A percentile compares a stretch with the other conserved stretches of the same genome.
phyloP scores from a whole-genome alignment of 2,797 vertebrate genomes.

The Philypnodon macrostomus region DNA sequence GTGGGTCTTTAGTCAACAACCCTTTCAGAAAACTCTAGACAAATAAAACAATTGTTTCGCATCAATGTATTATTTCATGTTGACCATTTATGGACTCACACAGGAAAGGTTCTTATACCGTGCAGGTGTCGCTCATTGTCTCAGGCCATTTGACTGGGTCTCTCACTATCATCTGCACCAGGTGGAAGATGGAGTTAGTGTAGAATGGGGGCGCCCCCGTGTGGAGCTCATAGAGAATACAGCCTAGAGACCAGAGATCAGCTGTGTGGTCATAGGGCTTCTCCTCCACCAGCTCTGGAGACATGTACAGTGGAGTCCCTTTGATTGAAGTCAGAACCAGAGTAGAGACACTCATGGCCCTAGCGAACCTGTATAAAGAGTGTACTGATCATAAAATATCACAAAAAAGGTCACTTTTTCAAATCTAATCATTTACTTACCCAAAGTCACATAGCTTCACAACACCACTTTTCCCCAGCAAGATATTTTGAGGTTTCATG shows the following conservation, averaged over 20 bases:
- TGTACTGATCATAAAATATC: conserved; percentile 6
- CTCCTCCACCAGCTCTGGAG: conserved; percentile 93
- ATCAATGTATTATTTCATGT: background rate
- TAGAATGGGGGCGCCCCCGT: conserved; percentile 94
- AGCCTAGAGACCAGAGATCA: conserved; percentile 96
- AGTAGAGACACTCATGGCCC: conserved; percentile 94
- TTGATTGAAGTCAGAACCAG: conserved; percentile 97
- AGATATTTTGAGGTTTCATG: conserved; percentile 98
- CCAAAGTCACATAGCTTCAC: conserved; percentile 98
- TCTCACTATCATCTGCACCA: conserved; percentile 88
- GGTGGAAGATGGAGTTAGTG: conserved; percentile 92
- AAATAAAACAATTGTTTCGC: background rate
- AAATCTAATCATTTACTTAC: conserved; percentile 74
- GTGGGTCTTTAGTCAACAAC: conserved; percentile 90
- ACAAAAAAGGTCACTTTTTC: background rate
- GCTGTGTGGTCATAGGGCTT: conserved; percentile 93
- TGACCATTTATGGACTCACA: background rate
- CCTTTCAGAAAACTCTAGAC: conserved; percentile 91
- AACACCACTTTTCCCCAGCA: conserved; percentile 87
- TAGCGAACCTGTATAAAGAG: conserved; percentile 84
- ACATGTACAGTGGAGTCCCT: conserved; percentile 97
- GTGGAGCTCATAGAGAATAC: conserved; percentile 94
- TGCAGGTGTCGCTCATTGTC: conserved; percentile 83
- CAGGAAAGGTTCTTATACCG: conserved; percentile 69
- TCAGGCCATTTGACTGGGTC: conserved; percentile 88